Conservation (phyloP, 2,888 invertebrate genomes). For the Maniola hyperantus region DNA sequence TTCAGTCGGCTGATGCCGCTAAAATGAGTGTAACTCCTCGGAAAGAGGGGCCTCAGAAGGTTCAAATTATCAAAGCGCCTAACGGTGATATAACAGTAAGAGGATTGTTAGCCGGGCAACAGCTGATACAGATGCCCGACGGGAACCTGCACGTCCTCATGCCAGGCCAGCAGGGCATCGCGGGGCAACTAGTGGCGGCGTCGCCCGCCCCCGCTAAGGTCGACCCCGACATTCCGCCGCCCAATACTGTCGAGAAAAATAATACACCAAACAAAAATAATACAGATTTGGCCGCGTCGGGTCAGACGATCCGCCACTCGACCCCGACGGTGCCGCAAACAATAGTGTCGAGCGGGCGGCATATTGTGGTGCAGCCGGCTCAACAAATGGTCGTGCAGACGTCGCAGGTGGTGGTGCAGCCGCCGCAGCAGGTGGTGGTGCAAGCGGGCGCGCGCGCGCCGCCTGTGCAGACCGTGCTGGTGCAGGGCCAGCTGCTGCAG, state of each 20-base stretch:
- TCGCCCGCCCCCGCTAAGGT: constrained; percentile 54
- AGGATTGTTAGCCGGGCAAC: constrained; percentile 95
- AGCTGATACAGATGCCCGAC: constrained; percentile 95
- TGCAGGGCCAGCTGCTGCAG: constrained; percentile 55
- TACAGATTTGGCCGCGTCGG: constrained; percentile 41
- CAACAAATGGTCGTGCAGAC: constrained; percentile 42
- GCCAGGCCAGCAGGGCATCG: constrained; percentile 83
- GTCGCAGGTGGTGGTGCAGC: constrained; percentile 50
- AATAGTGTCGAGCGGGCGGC: constrained; percentile 33
- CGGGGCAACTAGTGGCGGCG: constrained; percentile 71
- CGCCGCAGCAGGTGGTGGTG: constrained; percentile 66
- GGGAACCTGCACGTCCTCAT: constrained; percentile 94
- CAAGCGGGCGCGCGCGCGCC: constrained; percentile 50
- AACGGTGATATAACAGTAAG: constrained; percentile 96
- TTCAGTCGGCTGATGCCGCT: constrained; percentile 67
- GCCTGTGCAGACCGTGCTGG: constrained; percentile 70
- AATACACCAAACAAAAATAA: constrained; percentile 44
- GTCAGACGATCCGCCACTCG: constrained; percentile 32
- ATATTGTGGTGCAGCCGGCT: constrained; percentile 41
- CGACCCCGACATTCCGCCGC: constrained; percentile 42
- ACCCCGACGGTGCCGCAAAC: constrained; percentile 35
- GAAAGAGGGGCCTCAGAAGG: constrained; percentile 86
- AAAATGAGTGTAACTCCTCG: constrained; percentile 56
- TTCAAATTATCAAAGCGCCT: constrained; percentile 94
- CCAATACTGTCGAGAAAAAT: constrained; percentile 45